Evolutionary conservation across 2,888 invertebrate genomes (phyloP).

Genomic region (Drosophila pseudotakahashii): DNA sequence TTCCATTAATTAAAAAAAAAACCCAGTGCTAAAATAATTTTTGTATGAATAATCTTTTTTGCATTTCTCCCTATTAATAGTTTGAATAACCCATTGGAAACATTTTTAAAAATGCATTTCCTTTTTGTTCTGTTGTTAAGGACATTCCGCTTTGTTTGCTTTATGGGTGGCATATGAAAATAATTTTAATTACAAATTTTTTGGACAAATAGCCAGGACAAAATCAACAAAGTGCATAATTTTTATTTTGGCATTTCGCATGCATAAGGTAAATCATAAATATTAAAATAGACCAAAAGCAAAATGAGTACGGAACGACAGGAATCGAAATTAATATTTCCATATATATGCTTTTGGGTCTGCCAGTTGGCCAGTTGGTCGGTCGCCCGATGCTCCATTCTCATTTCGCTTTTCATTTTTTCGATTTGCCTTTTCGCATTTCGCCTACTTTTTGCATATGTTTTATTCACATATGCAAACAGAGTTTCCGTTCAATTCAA

Average conservation of each 20-base stretch:
- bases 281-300: conserved; percentile 21
- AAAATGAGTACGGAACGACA: background rate
- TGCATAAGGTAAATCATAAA: conserved; percentile 27
- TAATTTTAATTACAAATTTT: conserved; percentile 24
- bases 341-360: background rate
- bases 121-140: background rate
- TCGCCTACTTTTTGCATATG: conserved; percentile 49
- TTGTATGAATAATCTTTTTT: background rate
- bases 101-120: background rate
- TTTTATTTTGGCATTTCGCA: conserved; percentile 8
- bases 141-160: conserved; percentile 21
- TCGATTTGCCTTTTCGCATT: conserved; percentile 21
- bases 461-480: conserved; percentile 80
- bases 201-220: conserved; percentile 17
- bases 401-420: background rate
- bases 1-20: too few species aligned
- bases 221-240: conserved; percentile 18
- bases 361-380: conserved; percentile 15
- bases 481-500: conserved; percentile 76
- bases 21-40: too few species aligned
- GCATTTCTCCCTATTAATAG: background rate
- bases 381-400: conserved; percentile 1
- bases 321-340: conserved; percentile 35
- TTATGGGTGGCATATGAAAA: background rate
- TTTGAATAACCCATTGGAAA: background rate